phyloP scores from a whole-genome alignment of 2,113 vertebrate species.

The Porphyrio hochstetteri region DNA sequence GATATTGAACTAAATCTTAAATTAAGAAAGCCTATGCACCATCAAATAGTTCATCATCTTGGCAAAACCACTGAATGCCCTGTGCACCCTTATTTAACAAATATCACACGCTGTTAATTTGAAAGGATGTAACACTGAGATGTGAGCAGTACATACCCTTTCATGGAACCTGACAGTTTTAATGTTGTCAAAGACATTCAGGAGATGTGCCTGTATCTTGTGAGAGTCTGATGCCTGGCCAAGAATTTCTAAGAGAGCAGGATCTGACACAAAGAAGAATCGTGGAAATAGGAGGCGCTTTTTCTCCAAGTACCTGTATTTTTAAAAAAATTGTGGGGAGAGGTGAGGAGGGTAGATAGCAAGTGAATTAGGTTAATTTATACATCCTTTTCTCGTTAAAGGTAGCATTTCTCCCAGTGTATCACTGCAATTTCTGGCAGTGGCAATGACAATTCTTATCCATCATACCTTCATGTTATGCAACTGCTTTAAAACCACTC shows the following conservation, averaged over 20 bases:
- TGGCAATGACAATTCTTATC: not conserved
- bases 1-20: not conserved
- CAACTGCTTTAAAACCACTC: not conserved
- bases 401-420: not conserved
- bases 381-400: not conserved
- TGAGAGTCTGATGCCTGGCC: slow-evolving; percentile 96
- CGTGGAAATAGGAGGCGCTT: slow-evolving; percentile 93
- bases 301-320: slow-evolving; percentile 91
- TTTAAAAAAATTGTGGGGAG: not conserved
- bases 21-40: not conserved
- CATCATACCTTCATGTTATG: not conserved
- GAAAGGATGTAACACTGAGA: not conserved
- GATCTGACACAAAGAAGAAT: slow-evolving; percentile 98
- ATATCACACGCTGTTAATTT: not conserved
- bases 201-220: slow-evolving; percentile 93
- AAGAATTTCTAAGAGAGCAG: slow-evolving; percentile 93
- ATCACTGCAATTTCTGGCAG: not conserved
- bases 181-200: slow-evolving; percentile 96
- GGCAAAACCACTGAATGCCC: not conserved
- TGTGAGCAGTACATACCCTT: slow-evolving; percentile 75
- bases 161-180: slow-evolving; percentile 90
- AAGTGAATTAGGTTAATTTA: not conserved
- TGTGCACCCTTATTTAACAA: not conserved
- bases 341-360: accelerated
- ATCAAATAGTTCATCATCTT: not conserved